phyloP scores from a whole-genome alignment of 2,113 vertebrate species.

The Melanotaenia duboulayi region DNA sequence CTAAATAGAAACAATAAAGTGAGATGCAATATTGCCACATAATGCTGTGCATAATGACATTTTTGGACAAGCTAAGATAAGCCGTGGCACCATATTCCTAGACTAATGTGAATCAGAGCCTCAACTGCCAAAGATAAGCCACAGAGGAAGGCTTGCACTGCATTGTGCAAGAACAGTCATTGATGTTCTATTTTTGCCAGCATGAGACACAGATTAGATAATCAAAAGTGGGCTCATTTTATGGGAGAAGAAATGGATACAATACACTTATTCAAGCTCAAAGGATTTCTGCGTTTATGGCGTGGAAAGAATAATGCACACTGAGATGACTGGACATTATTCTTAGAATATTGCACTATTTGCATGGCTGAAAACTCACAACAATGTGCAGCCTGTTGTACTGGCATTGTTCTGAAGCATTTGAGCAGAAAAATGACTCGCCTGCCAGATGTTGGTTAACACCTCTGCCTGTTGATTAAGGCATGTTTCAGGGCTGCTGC shows the following conservation, averaged over 20 bases:
- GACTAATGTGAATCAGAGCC: constrained; percentile 35
- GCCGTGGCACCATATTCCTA: constrained; percentile 15
- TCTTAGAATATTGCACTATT: constrained; percentile 18
- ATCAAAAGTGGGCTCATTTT: constrained; percentile 51
- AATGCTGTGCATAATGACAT: constrained; percentile 2
- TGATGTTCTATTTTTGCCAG: constrained; percentile 50
- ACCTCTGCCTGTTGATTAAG: constrained; percentile 57
- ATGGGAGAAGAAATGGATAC: constrained; percentile 41
- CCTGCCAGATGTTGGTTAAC: constrained; percentile 66
- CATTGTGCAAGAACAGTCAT: constrained; percentile 37
- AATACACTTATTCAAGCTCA: constrained; percentile 35
- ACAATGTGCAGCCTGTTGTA: constrained; percentile 26
- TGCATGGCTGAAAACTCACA: constrained; percentile 6
- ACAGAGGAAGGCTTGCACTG: constrained; percentile 6
- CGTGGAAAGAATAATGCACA: constrained; percentile 7
- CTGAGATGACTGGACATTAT: constrained; percentile 3
- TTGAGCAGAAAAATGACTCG: constrained; percentile 33
- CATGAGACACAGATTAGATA: constrained; percentile 52
- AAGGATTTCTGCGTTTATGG: constrained; percentile 27
- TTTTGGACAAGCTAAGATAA: neutral
- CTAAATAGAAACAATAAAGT: constrained; percentile 32
- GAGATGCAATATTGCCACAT: constrained; percentile 1
- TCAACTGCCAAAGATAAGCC: constrained; percentile 14
- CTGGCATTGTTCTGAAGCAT: constrained; percentile 33
- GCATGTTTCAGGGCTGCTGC: constrained; percentile 52